phyloP scores from a whole-genome alignment of 2,888 invertebrate genomes.

The Acleris holmiana region DNA sequence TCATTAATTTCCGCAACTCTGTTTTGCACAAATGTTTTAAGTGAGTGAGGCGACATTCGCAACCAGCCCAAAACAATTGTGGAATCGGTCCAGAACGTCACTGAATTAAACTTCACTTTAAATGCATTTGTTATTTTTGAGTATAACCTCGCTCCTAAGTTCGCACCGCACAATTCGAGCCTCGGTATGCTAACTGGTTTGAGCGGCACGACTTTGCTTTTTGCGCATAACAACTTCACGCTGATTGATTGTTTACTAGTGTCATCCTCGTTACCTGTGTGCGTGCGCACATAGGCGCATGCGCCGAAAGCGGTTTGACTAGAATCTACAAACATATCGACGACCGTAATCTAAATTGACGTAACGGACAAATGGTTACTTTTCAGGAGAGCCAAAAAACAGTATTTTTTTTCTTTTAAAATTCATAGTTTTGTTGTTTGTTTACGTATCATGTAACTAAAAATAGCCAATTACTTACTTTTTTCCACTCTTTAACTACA shows the following conservation, averaged over 20 bases:
- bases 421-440: too few species aligned
- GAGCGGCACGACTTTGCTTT: constrained; percentile 40
- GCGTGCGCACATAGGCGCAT: constrained; percentile 41
- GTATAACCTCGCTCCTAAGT: constrained; percentile 36
- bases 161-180: constrained; percentile 42
- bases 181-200: constrained; percentile 40
- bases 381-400: too few species aligned
- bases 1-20: constrained; percentile 41
- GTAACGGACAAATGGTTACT: too few species aligned
- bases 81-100: constrained; percentile 40
- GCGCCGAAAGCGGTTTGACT: constrained; percentile 39
- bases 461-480: too few species aligned
- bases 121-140: constrained; percentile 23
- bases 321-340: constrained; percentile 42
- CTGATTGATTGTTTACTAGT: constrained; percentile 39
- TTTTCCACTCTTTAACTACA: too few species aligned
- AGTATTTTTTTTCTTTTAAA: too few species aligned
- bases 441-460: too few species aligned
- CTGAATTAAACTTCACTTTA: constrained; percentile 14
- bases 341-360: too few species aligned
- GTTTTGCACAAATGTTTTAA: constrained; percentile 40
- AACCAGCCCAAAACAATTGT: constrained; percentile 34
- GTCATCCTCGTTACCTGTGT: constrained; percentile 5
- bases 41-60: constrained; percentile 25
- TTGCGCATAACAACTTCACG: constrained; percentile 13